A percentile compares a stretch with the other conserved stretches of the same genome.
Evolutionary conservation across 2,113 vertebrate species (phyloP).

Genomic region (Aptenodytes forsteri): DNA sequence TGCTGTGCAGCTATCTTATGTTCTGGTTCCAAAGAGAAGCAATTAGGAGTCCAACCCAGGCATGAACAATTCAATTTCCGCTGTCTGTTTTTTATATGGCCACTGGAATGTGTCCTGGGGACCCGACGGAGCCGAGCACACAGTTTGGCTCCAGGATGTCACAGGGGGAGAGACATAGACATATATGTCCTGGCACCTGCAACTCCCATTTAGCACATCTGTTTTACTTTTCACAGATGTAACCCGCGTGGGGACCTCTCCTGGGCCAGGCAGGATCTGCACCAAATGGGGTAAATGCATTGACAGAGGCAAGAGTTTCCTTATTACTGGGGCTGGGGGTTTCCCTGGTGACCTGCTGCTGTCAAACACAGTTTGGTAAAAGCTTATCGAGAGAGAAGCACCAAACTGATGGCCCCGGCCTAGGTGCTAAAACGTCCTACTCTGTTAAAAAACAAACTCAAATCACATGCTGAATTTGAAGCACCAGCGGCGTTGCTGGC

Average conservation of each 20-base stretch:
- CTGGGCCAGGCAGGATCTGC: background rate
- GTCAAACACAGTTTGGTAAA: background rate
- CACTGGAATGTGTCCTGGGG: background rate
- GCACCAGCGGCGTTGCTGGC: rapidly evolving
- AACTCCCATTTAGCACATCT: background rate
- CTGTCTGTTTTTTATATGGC: background rate
- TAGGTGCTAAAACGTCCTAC: background rate
- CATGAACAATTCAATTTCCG: background rate
- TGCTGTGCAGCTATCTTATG: background rate
- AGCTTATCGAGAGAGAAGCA: background rate
- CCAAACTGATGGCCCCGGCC: background rate
- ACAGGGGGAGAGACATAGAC: background rate
- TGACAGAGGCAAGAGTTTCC: background rate
- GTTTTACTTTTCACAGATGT: background rate
- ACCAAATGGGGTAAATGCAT: background rate
- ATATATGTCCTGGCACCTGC: background rate
- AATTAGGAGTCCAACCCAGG: background rate
- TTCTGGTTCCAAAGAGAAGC: background rate
- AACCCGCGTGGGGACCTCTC: background rate
- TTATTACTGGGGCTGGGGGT: background rate
- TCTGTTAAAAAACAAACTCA: background rate
- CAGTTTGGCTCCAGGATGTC: background rate
- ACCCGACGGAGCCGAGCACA: background rate
- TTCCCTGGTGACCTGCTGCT: background rate
- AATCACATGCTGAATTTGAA: background rate